Percentiles rank a stretch among this genome's conserved stretches.
Evolutionary conservation across 2,797 vertebrate genomes (phyloP).

Genomic region (Tapera naevia): DNA sequence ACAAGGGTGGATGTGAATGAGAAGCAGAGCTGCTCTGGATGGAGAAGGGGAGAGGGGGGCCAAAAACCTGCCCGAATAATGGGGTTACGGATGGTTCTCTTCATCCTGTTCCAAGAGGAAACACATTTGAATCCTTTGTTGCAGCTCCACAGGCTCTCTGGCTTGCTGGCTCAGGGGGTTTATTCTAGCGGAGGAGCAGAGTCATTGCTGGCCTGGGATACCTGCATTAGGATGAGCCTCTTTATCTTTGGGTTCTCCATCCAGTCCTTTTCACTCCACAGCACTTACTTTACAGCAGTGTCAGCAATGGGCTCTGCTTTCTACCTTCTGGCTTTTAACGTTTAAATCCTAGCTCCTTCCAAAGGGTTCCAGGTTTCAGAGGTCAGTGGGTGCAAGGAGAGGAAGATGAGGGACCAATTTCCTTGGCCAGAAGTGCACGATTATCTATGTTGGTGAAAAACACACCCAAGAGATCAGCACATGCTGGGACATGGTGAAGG

Average conservation of each 20-base stretch:
- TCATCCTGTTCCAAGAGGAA: slow-evolving; percentile 58
- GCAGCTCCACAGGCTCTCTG: neutral
- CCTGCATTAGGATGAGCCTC: neutral
- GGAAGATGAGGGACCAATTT: neutral
- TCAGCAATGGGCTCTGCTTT: neutral
- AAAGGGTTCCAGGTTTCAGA: neutral
- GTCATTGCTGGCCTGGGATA: neutral
- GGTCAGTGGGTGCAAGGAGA: neutral
- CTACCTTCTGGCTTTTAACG: neutral
- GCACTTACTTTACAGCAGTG: neutral
- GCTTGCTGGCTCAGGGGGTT: neutral
- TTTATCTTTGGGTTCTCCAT: slow-evolving; percentile 18
- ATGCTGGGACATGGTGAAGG: accelerated
- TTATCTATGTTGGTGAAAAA: neutral
- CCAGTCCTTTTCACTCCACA: neutral
- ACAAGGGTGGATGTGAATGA: slow-evolving; percentile 18
- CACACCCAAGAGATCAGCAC: accelerated
- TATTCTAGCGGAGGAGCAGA: neutral
- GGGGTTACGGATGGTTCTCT: neutral
- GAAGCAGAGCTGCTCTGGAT: slow-evolving; percentile 23
- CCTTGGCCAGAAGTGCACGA: accelerated
- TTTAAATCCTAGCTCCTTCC: neutral
- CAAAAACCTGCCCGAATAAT: neutral
- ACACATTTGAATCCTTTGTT: neutral
- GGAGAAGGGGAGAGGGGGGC: neutral